Evolutionary conservation across 2,113 vertebrate species (phyloP).

Genomic region (Heterotilapia buettikoferi): DNA sequence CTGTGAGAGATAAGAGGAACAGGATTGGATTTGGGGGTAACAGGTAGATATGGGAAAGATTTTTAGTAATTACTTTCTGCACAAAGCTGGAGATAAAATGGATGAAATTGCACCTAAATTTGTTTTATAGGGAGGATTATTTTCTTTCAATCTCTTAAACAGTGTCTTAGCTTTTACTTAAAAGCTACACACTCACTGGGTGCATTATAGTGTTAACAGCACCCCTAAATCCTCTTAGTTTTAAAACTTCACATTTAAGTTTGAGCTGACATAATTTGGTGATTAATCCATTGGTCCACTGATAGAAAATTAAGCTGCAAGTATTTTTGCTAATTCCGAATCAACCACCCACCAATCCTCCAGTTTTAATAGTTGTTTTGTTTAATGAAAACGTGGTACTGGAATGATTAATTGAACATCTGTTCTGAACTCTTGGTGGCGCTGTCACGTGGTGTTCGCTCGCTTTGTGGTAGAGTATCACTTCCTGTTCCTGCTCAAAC

Average conservation of each 20-base stretch:
- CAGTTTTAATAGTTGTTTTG: not conserved
- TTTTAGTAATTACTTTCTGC: not conserved
- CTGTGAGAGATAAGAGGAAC: not conserved
- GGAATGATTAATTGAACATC: not conserved
- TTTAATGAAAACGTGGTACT: not conserved
- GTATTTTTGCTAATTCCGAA: not conserved
- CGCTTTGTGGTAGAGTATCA: no score
- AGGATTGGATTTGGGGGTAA: not conserved
- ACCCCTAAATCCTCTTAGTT: not conserved
- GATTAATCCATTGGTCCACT: not conserved
- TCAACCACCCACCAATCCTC: not conserved
- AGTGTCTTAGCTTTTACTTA: not conserved
- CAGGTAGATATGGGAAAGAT: slow-evolving; percentile 5
- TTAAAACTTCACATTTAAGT: not conserved
- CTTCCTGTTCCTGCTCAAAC: no score
- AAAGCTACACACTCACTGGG: not conserved
- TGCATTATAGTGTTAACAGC: not conserved
- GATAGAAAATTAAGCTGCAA: not conserved
- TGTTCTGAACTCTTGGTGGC: no score
- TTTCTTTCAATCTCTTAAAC: not conserved
- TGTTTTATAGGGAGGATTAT: not conserved
- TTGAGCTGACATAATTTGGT: not conserved
- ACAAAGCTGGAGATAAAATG: not conserved
- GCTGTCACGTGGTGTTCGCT: no score
- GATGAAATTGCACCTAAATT: not conserved